Evolutionary conservation across 1,140 invertebrate species (phyloP), one percentile per base, ranked within the genome.

Genomic region (Camponotus vicinus): DNA sequence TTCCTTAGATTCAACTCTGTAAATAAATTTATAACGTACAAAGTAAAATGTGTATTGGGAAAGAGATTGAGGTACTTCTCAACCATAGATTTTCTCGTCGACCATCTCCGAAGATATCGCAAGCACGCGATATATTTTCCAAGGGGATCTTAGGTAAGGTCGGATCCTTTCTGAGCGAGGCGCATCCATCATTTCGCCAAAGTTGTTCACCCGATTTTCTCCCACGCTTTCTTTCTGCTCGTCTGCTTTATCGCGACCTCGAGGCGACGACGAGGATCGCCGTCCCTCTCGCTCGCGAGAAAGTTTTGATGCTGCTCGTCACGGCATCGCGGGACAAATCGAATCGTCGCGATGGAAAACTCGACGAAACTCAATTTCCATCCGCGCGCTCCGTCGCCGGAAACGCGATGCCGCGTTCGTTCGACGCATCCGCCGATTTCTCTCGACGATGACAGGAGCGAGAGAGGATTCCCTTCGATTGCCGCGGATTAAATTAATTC

Each of bases 301-400:
- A 63, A 86, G 55, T 85, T 85, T 86, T 88, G 45, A 37, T 40
- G 86, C 64, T 37, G 49, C 66, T 87, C 76, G 86, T 87, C 86
- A 79, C 84, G 84, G 86, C 52, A 55, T 69, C 75, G 40, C 66
- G 59, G 71, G 37, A 86, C 88, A 86, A 89, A 89, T 89, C 88
- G 71, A 89, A 89, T 89, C 70, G 87, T 45, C 77, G 71, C 71
- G 71, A 57, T 42, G 77, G 59, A 59, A 77, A 89, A 83, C 88
- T 89, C 66, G 64, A 40, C 49, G 61, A 76, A 89, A 89, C 76
- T 89, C 84, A 86, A 89, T 89, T 89, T 89, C 75, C 57, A 86
- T 79, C 49, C 49, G 32, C 52, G 42, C n/a, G 67, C 37, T 57
- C 40, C 59, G 21, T 67, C 64, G 71, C 45, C 59, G 61, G 55